Conservation (phyloP, 2,888 invertebrate genomes). For the Eristalinus aeneus region DNA sequence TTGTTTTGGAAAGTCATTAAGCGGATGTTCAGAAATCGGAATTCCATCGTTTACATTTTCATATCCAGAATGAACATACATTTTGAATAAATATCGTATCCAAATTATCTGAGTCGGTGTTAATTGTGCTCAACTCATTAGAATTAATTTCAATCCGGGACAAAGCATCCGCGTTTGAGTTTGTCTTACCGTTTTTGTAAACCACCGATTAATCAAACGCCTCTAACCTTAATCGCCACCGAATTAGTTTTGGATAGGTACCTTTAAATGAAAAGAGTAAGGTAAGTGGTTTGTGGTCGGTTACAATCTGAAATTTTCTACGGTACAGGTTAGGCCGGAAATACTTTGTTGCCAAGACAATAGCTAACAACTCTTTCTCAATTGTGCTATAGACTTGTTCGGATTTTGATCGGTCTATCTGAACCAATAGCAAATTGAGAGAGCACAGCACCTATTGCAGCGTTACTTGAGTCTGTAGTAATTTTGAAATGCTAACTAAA, state of each 20-base stretch:
- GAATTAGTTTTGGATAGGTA: slow-evolving; percentile 5
- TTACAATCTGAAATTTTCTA: not conserved
- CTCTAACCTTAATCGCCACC: slow-evolving; percentile 2
- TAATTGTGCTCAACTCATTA: slow-evolving; percentile 2
- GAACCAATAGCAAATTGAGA: not conserved
- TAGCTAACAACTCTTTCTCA: not conserved
- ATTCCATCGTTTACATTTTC: not conserved
- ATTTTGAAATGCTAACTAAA: not conserved
- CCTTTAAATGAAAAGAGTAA: not conserved
- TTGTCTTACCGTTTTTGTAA: slow-evolving; percentile 6
- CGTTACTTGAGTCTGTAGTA: not conserved
- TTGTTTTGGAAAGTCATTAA: not conserved
- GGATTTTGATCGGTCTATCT: not conserved
- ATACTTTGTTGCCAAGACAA: not conserved
- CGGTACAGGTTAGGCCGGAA: not conserved
- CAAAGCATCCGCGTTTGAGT: not conserved
- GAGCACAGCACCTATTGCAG: not conserved
- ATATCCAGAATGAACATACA: not conserved
- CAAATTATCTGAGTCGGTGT: not conserved
- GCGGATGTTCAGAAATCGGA: not conserved
- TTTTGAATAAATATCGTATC: not conserved
- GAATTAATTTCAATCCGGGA: not conserved
- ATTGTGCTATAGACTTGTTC: not conserved
- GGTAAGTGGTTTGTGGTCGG: not conserved
- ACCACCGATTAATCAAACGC: not conserved